A percentile compares a stretch with the other conserved stretches of the same genome.
Evolutionary conservation across 2,888 invertebrate genomes (phyloP).

Genomic region (Dasypolia templi): DNA sequence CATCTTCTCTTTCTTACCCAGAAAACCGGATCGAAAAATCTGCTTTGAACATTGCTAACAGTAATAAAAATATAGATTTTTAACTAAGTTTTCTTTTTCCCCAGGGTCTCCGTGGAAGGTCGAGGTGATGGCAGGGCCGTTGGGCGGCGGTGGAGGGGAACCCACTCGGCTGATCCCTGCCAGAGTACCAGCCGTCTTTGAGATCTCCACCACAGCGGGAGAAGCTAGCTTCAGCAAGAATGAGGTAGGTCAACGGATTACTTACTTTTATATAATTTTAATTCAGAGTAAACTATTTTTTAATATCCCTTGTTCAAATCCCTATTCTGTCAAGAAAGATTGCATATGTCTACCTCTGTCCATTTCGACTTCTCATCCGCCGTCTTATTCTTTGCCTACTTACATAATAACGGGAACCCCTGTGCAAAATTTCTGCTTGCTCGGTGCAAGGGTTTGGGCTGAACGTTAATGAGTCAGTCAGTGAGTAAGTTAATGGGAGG

Average conservation of each 20-base stretch:
- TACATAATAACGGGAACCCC: not conserved
- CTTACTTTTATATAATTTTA: too few relatives aligned
- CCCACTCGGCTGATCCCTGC: constrained; percentile 97
- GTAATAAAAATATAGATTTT: not conserved
- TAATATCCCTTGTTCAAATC: not conserved
- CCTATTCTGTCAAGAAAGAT: too few relatives aligned
- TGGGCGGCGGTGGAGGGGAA: constrained; percentile 95
- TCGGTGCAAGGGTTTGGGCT: too few relatives aligned
- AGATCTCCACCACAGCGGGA: constrained; percentile 93
- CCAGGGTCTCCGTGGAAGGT: constrained; percentile 98
- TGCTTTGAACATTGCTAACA: not conserved
- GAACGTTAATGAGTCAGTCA: too few relatives aligned
- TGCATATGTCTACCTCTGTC: not conserved
- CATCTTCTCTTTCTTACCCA: not conserved
- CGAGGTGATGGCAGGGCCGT: constrained; percentile 94
- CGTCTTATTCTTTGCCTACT: not conserved
- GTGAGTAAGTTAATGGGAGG: too few relatives aligned
- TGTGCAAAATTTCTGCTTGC: not conserved
- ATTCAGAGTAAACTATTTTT: not conserved
- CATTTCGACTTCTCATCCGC: not conserved
- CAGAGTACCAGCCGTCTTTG: constrained; percentile 96
- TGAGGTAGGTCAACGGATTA: constrained; percentile 76
- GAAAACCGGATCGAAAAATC: not conserved
- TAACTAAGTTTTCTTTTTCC: constrained; percentile 31
- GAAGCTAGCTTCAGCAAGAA: constrained; percentile 85